Evolutionary conservation across 2,113 vertebrate genomes (phyloP), one percentile per base, ranked within the genome.

Genomic region (Gambusia affinis): DNA sequence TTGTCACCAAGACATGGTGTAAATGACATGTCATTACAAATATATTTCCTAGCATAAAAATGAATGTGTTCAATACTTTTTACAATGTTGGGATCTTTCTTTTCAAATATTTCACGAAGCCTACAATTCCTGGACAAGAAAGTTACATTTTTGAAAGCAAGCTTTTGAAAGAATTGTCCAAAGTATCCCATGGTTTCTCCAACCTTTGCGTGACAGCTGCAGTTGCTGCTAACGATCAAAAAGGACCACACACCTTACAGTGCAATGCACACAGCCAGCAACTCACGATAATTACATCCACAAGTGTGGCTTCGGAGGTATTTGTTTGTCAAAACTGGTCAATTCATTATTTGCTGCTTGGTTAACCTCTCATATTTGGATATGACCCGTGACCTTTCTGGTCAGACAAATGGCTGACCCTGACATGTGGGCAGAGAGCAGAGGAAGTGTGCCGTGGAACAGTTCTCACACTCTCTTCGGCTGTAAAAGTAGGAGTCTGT

Each of bases 341-440:
- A 60, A 80, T 90, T 88, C 81, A 85, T 90, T 83, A 88, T 90
- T 85, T 84, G 77, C 63, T 89, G 84, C 73, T 91, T 89, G 75
- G 77, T 77, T 91, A 90, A 89, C 89, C 84, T 92, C 89, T 92
- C 85, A 86, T 87, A 42, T 77, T 60, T 47, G 85, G 47, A 83
- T 67, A 66, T 65, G 72, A 28, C 73, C 79, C 79, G 73, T 75
- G 66, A 79, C 88, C 74, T 82, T 47, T 11, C 51, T 19, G 68
- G 76, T 42, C 61, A 62, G 73, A 80, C 85, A 86, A 79, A 91
- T 81, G 83, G 87, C 74, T 65, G 88, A 93, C 79, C 81, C 85
- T 65, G 79, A 92, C 88, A 94, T 92, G 79, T 85, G 86, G 69
- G 87, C 60, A 87, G 90, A 92, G 79, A 90, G 89, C 89, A 88